Evolutionary conservation across 1,140 invertebrate genomes (phyloP).

Genomic region (Leptinotarsa undecemlineata): DNA sequence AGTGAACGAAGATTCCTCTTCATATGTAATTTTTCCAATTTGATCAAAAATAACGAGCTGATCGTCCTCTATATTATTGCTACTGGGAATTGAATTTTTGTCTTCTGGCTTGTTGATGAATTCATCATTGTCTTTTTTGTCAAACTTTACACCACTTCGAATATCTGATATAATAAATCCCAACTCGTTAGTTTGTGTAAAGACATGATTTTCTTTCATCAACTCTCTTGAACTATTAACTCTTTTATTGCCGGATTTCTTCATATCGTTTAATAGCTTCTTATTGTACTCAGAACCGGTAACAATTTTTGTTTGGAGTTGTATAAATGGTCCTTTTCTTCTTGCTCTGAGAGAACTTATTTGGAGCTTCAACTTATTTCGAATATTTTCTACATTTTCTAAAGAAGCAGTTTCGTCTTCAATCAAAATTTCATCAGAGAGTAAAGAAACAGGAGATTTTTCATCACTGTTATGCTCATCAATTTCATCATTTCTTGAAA

Average conservation of each 20-base stretch:
- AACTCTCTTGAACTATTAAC: neutral
- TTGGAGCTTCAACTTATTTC: constrained; percentile 42
- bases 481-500: too few relatives aligned
- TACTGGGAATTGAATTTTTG: neutral
- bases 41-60: constrained; percentile 30
- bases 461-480: too few relatives aligned
- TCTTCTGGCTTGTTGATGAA: neutral
- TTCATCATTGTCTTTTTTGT: neutral
- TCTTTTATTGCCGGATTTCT: neutral
- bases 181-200: constrained; percentile 24
- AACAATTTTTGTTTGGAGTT: constrained; percentile 15
- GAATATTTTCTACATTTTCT: constrained; percentile 36
- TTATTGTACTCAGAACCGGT: neutral
- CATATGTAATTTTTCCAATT: constrained; percentile 36
- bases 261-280: constrained; percentile 3
- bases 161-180: constrained; percentile 15
- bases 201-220: neutral
- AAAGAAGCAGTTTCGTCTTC: neutral
- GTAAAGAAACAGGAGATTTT: neutral
- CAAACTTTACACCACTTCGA: constrained; percentile 18
- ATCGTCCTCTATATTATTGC: constrained; percentile 11
- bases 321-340: constrained; percentile 36
- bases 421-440: neutral
- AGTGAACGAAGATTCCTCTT: constrained; percentile 19
- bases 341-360: constrained; percentile 38